phyloP scores from a whole-genome alignment of 1,140 invertebrate species.

The Drosophila yakuba region DNA sequence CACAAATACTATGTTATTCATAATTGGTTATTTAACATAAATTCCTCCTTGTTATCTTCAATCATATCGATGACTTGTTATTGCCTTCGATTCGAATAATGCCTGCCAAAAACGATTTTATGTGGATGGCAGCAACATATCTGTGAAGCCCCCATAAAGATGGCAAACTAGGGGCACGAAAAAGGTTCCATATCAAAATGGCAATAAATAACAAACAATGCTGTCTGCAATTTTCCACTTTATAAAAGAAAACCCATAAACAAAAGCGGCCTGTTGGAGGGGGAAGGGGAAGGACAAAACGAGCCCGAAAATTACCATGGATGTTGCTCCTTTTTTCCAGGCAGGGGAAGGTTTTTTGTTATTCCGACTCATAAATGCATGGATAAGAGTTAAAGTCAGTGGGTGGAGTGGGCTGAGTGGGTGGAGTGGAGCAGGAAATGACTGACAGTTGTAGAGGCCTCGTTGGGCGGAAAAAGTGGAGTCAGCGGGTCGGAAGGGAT shows the following conservation, averaged over 20 bases:
- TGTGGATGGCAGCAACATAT: constrained; percentile 14
- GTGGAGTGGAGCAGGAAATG: constrained; percentile 53
- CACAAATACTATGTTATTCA: not conserved
- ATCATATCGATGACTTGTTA: constrained; percentile 33
- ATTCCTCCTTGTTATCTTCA: no score
- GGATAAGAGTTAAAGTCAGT: no score
- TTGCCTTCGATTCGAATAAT: constrained; percentile 60
- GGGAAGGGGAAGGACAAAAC: constrained; percentile 27
- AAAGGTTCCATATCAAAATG: constrained; percentile 78
- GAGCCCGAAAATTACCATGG: constrained; percentile 77
- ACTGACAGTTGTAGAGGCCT: constrained; percentile 54
- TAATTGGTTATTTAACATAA: not conserved
- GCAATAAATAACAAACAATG: constrained; percentile 82
- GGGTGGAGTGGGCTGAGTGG: not conserved
- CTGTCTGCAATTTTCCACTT: constrained; percentile 82
- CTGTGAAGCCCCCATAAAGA: constrained; percentile 17
- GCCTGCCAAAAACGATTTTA: no score
- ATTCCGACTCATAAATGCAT: no score
- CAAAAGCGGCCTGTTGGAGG: constrained; percentile 44
- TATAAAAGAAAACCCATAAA: constrained; percentile 79
- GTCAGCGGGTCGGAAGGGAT: constrained; percentile 2
- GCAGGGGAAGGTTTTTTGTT: not conserved
- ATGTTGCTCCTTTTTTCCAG: constrained; percentile 55
- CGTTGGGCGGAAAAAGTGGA: constrained; percentile 6
- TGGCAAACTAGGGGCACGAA: constrained; percentile 26